Evolutionary conservation across 2,113 vertebrate genomes (phyloP).

Genomic region (Suncus etruscus): DNA sequence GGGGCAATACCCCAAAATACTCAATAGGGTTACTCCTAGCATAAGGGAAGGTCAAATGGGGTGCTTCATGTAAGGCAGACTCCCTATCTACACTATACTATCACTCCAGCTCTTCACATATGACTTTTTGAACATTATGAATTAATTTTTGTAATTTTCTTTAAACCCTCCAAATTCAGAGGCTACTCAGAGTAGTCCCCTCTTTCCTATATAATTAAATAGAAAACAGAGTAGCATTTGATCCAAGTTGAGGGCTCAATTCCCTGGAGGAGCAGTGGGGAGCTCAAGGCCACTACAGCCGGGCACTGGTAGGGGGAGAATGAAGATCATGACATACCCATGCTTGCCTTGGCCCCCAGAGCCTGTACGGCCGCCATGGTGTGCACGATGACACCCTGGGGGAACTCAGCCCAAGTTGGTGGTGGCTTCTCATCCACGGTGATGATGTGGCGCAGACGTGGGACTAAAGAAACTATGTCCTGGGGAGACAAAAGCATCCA

Average conservation of each 20-base stretch:
- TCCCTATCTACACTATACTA: too few relatives aligned
- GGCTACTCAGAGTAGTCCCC: too few relatives aligned
- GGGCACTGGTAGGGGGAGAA: accelerated
- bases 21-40: too few relatives aligned
- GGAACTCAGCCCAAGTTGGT: conserved; percentile 88
- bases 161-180: not conserved
- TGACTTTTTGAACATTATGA: not conserved
- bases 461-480: conserved; percentile 93
- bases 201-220: too few relatives aligned
- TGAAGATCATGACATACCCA: conserved; percentile 83
- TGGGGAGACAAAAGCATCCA: conserved; percentile 74
- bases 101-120: too few relatives aligned
- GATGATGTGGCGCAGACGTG: conserved; percentile 92
- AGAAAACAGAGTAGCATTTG: too few relatives aligned
- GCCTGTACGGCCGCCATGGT: conserved; percentile 94
- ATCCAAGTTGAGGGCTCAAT: too few relatives aligned
- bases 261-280: too few relatives aligned
- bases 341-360: conserved; percentile 89
- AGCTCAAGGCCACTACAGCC: not conserved
- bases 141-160: not conserved
- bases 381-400: conserved; percentile 92
- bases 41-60: too few relatives aligned
- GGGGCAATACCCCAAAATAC: too few relatives aligned
- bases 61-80: too few relatives aligned
- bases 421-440: conserved; percentile 92